Conservation (phyloP, 1,140 invertebrate species). For the Zaprionus kolodkinae region DNA sequence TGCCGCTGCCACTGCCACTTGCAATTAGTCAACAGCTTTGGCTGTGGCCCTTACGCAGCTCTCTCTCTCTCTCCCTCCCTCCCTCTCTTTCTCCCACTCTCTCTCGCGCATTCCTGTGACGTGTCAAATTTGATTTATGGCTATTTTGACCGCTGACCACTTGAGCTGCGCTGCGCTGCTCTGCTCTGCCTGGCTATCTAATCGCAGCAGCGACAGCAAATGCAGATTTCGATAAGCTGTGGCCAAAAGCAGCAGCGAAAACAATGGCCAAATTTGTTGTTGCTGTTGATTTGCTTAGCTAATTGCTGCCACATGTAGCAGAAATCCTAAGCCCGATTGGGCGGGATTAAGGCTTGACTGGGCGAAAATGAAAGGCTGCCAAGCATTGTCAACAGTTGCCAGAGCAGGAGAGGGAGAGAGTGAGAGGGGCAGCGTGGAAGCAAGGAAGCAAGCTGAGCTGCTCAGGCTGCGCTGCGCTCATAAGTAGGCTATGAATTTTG, state of each 20-base stretch:
- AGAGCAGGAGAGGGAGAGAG: too few relatives aligned
- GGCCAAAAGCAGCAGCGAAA: neutral
- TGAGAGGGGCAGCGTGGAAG: too few relatives aligned
- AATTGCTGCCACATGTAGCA: neutral
- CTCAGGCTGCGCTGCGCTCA: conserved; percentile 9
- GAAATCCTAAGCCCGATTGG: neutral
- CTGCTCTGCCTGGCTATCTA: conserved; percentile 25
- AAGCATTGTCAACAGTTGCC: neutral
- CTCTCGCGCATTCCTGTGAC: conserved; percentile 29
- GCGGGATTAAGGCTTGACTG: neutral
- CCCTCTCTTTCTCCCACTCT: neutral
- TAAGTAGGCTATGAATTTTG: conserved; percentile 50
- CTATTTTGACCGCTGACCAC: conserved; percentile 9
- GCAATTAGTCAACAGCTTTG: conserved; percentile 38
- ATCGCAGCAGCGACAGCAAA: conserved; percentile 30
- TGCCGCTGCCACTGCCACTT: conserved; percentile 1
- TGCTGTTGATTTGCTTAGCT: neutral
- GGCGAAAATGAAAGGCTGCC: neutral
- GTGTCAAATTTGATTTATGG: conserved; percentile 42
- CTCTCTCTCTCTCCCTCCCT: neutral
- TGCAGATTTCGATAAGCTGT: conserved; percentile 50
- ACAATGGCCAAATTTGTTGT: neutral
- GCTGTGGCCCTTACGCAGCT: conserved; percentile 4
- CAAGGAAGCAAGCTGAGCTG: neutral
- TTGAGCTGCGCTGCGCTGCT: neutral